Conservation (phyloP, 2,888 invertebrate genomes). For the Carabus problematicus region DNA sequence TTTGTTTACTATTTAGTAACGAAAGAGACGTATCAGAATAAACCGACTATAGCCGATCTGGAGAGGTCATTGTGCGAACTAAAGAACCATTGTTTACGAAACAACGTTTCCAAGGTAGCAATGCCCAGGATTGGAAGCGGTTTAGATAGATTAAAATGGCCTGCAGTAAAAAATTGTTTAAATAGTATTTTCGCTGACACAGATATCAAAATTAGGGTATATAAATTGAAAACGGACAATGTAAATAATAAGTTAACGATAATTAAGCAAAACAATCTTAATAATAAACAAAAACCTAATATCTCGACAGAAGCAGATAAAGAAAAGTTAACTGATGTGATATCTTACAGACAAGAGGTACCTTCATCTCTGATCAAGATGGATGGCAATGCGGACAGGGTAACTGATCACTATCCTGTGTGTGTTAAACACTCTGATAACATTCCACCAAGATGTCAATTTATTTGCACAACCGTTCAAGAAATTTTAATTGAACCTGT, state of each 20-base stretch:
- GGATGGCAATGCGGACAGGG: too few species aligned
- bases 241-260: too few species aligned
- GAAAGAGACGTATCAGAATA: neutral
- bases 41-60: neutral
- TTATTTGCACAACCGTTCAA: neutral
- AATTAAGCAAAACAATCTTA: too few species aligned
- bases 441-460: constrained; percentile 25
- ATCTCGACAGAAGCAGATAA: too few species aligned
- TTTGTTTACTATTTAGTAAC: neutral
- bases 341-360: too few species aligned
- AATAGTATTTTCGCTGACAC: neutral
- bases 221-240: neutral
- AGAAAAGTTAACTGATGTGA: too few species aligned
- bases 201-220: neutral
- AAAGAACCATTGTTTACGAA: neutral
- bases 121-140: constrained; percentile 2
- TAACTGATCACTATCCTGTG: too few species aligned
- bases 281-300: too few species aligned
- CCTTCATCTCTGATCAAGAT: too few species aligned
- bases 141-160: constrained; percentile 3
- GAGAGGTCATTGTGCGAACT: neutral
- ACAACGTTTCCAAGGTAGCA: constrained; percentile 8
- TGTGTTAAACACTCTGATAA: constrained; percentile 18
- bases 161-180: neutral
- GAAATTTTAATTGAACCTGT: neutral